Evolutionary conservation across 2,113 vertebrate species (phyloP).

Genomic region (Megaceryle maxima): DNA sequence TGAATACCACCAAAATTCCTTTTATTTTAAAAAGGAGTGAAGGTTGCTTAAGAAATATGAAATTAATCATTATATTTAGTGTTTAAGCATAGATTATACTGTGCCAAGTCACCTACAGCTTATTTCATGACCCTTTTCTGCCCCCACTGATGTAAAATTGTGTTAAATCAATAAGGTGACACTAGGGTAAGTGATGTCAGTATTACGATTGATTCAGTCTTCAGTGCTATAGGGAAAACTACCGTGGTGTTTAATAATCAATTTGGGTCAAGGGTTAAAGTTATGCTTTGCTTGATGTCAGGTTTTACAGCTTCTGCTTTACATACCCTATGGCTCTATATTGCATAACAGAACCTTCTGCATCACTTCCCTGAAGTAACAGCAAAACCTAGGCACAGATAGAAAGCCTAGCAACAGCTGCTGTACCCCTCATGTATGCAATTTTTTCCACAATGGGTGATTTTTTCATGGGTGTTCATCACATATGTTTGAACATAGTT

Average conservation of each 20-base stretch:
- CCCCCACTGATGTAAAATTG: not conserved
- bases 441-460: not conserved
- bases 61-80: not conserved
- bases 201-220: not conserved
- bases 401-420: not conserved
- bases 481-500: not conserved
- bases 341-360: not conserved
- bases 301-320: constrained; percentile 25
- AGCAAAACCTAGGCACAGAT: not conserved
- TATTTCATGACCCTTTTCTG: not conserved
- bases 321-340: not conserved
- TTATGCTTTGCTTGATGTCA: not conserved
- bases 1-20: not conserved
- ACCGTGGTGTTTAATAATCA: not conserved
- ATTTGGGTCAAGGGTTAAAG: not conserved
- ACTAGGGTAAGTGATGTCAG: not conserved
- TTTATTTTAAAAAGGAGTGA: not conserved
- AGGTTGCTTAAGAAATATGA: not conserved
- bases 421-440: rapidly evolving
- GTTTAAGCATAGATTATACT: not conserved
- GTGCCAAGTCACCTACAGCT: not conserved
- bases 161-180: constrained; percentile 1
- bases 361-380: not conserved
- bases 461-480: not conserved
- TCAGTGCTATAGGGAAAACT: not conserved